Conservation (phyloP, 2,113 vertebrate species). For the Myrmecobius fasciatus region DNA sequence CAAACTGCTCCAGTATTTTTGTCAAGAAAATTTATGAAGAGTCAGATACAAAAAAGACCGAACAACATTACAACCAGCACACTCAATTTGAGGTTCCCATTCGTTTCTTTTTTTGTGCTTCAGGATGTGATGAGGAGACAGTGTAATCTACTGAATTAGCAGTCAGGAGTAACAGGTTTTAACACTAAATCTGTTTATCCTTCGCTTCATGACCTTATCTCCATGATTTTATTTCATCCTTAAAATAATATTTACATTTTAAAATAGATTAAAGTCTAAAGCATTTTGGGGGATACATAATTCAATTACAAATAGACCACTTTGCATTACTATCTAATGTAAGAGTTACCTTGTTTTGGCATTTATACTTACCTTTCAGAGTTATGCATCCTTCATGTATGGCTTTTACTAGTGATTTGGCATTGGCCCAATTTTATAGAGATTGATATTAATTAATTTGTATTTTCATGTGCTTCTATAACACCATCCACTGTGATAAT, state of each 20-base stretch:
- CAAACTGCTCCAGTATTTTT: not conserved
- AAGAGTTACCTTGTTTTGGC: conserved; percentile 25
- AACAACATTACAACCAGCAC: not conserved
- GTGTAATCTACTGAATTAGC: not conserved
- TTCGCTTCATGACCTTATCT: not conserved
- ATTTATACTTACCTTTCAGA: not conserved
- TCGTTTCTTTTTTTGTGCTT: not conserved
- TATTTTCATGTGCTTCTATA: not conserved
- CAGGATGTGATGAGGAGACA: not conserved
- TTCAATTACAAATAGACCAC: conserved; percentile 43
- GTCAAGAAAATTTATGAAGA: not conserved
- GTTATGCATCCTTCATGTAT: conserved; percentile 35
- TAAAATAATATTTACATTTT: not conserved
- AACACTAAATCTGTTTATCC: not conserved
- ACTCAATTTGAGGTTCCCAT: not conserved
- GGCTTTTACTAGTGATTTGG: not conserved
- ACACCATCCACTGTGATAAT: not conserved
- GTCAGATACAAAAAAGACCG: not conserved
- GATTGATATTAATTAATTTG: conserved; percentile 49
- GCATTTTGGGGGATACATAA: not conserved
- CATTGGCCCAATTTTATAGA: conserved; percentile 26
- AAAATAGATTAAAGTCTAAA: not conserved
- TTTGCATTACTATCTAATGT: not conserved
- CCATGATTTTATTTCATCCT: not conserved
- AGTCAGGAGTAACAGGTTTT: not conserved